Conservation (phyloP, 2,797 vertebrate genomes). For the Garrulus glandarius region DNA sequence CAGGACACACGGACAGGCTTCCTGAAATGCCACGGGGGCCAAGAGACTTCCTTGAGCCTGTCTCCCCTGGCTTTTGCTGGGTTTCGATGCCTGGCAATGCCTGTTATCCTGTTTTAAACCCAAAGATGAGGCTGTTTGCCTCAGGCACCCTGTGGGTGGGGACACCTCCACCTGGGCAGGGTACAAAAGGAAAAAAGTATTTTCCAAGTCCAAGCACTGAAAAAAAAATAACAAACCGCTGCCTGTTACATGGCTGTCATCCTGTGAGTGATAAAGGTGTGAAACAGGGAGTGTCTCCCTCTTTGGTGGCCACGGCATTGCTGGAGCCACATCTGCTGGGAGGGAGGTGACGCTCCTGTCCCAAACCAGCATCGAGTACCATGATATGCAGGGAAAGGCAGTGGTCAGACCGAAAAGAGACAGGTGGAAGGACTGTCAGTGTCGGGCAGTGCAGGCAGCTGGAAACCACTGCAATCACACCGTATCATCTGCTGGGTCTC, state of each 20-base stretch:
- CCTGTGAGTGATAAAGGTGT: background rate
- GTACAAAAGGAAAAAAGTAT: background rate
- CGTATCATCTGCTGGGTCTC: accelerated
- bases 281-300: background rate
- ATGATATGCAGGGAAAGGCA: background rate
- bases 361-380: background rate
- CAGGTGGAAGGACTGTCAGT: background rate
- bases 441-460: background rate
- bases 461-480: background rate
- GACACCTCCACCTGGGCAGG: background rate
- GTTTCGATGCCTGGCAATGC: background rate
- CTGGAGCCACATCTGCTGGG: background rate
- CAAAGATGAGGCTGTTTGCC: background rate
- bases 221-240: background rate
- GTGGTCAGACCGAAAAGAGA: background rate
- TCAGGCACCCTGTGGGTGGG: background rate
- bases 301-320: accelerated
- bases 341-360: background rate
- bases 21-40: accelerated
- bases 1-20: background rate
- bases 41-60: background rate
- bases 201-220: background rate
- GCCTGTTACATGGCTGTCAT: background rate
- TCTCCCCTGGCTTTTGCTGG: background rate
- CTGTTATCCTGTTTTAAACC: background rate